phyloP scores from a whole-genome alignment of 2,797 vertebrate species.

The Brachyrhaphis roseni region DNA sequence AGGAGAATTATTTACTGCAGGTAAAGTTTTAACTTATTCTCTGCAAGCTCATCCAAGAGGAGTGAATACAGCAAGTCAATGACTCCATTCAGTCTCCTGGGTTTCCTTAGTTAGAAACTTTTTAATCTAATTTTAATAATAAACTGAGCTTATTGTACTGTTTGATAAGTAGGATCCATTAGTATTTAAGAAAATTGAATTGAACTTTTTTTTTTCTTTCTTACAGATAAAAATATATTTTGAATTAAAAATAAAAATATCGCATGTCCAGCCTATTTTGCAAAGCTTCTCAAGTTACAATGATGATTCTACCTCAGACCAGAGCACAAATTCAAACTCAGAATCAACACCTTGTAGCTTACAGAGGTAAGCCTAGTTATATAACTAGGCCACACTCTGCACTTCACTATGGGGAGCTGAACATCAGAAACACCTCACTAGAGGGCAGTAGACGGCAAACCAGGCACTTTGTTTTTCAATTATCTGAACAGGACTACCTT shows the following conservation, averaged over 20 bases:
- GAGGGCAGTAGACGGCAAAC: conserved; percentile 72
- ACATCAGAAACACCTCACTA: conserved; percentile 62
- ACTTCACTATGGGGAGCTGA: conserved; percentile 2
- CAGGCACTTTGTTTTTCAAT: conserved; percentile 30
- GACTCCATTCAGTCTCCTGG: too few relatives aligned
- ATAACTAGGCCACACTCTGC: background rate
- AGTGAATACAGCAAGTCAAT: too few relatives aligned
- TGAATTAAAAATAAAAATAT: background rate
- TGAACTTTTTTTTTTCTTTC: background rate
- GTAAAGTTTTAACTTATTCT: background rate
- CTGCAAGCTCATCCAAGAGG: too few relatives aligned
- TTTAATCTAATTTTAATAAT: too few relatives aligned
- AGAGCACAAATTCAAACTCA: conserved; percentile 2
- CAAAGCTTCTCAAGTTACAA: background rate
- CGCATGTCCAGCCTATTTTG: background rate
- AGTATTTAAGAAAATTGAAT: too few relatives aligned
- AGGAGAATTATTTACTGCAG: background rate
- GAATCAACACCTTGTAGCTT: conserved; percentile 17
- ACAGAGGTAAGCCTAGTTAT: conserved; percentile 1
- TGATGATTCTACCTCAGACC: background rate
- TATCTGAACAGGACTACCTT: conserved; percentile 24
- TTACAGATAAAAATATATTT: background rate
- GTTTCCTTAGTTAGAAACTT: too few relatives aligned
- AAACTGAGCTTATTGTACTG: too few relatives aligned
- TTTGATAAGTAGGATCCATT: too few relatives aligned